Evolutionary conservation across 2,113 vertebrate species (phyloP).

Genomic region (Condylura cristata): DNA sequence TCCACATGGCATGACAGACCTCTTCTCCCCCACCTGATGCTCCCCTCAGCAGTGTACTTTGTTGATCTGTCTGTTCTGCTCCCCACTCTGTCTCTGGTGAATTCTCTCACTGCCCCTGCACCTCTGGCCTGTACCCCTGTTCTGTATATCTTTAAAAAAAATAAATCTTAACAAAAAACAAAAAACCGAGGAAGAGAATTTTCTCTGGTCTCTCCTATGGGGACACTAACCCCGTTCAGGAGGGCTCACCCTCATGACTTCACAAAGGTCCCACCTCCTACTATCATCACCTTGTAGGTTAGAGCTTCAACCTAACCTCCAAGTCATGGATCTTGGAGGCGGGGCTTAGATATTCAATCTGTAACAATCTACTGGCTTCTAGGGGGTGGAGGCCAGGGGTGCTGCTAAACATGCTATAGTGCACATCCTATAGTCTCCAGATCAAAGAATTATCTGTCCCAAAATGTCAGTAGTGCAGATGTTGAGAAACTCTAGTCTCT

Average conservation of each 20-base stretch:
- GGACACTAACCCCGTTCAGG: not conserved
- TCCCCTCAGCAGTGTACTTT: too few relatives aligned
- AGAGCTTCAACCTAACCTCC: not conserved
- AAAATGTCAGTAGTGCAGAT: not conserved
- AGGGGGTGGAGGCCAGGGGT: not conserved
- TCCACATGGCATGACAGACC: too few relatives aligned
- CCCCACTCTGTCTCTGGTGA: too few relatives aligned
- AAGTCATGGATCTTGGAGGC: not conserved
- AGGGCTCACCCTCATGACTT: not conserved
- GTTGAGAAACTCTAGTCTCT: not conserved
- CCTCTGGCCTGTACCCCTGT: too few relatives aligned
- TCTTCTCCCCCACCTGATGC: too few relatives aligned
- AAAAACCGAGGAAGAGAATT: not conserved
- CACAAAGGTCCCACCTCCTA: not conserved
- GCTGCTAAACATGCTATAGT: not conserved
- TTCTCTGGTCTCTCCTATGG: not conserved
- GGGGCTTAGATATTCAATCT: not conserved
- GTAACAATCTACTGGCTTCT: not conserved
- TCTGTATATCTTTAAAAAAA: not conserved
- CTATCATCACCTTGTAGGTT: not conserved
- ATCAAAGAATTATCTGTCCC: not conserved
- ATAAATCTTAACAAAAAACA: not conserved
- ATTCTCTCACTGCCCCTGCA: too few relatives aligned
- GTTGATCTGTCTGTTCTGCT: too few relatives aligned
- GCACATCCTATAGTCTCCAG: not conserved